These are phyloP conservation scores for Bombus cullumanus DNA, from an alignment of 1,140 invertebrate genomes.

Conservation along the genomic window DNA sequence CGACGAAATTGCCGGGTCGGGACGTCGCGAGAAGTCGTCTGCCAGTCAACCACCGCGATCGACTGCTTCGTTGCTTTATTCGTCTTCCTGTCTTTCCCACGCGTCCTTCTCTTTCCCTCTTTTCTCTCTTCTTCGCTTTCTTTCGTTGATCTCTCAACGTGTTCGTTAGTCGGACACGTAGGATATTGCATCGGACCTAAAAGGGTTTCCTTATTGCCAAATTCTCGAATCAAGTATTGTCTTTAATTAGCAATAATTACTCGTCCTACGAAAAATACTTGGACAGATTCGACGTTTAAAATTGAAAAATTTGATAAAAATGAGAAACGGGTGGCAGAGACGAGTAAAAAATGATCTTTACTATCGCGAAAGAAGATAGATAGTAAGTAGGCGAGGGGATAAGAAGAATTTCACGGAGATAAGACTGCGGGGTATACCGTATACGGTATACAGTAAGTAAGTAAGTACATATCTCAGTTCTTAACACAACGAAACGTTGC, in stretches of 20 bases:
- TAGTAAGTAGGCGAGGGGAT: neutral
- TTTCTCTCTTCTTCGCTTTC: neutral
- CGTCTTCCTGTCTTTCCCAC: neutral
- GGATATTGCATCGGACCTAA: no score
- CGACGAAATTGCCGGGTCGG: slow-evolving; percentile 45
- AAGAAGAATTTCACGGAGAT: neutral
- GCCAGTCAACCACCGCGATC: neutral
- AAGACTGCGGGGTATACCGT: neutral
- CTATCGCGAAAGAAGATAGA: neutral
- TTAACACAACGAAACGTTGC: neutral
- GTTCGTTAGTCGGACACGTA: neutral
- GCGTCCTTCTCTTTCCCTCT: neutral
- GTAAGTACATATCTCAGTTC: neutral
- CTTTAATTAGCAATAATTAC: neutral
- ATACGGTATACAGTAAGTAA: neutral
- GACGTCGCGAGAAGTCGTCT: neutral
- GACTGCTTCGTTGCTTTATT: neutral
- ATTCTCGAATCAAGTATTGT: neutral
- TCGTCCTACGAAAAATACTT: no score
- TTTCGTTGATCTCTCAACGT: neutral
- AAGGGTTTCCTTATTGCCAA: neutral
- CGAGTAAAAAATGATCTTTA: neutral
- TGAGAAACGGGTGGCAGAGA: neutral
- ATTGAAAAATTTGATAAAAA: neutral
- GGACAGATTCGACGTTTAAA: no score